phyloP scores from a whole-genome alignment of 2,797 vertebrate genomes.

The Neopelma chrysocephalum region DNA sequence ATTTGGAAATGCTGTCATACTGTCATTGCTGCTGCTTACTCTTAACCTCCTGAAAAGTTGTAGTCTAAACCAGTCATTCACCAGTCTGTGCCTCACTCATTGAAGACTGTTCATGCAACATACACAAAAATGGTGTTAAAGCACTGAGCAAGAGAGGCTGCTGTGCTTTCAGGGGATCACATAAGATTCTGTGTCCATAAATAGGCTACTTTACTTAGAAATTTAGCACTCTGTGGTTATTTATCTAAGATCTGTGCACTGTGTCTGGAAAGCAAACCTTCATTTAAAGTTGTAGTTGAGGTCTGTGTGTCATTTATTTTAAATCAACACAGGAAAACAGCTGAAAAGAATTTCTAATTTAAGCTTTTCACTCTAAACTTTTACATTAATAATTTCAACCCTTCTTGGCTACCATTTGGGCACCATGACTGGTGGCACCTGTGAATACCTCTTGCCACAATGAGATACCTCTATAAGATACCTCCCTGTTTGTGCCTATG shows the following conservation, averaged over 20 bases:
- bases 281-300: background rate
- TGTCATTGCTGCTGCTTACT: background rate
- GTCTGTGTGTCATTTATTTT: background rate
- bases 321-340: background rate
- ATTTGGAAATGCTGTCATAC: background rate
- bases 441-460: background rate
- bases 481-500: background rate
- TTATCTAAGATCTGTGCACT: background rate
- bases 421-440: accelerated
- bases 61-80: background rate
- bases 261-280: background rate
- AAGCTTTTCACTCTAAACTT: background rate
- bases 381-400: background rate
- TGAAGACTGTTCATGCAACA: background rate
- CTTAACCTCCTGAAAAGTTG: background rate
- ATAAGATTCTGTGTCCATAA: background rate
- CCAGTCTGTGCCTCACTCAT: background rate
- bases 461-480: background rate
- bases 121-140: background rate
- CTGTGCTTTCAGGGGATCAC: background rate
- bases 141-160: background rate
- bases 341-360: background rate
- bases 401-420: background rate
- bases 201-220: conserved; percentile 1
- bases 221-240: background rate